These are phyloP conservation scores for Procambarus clarkii DNA, from an alignment of 1,140 invertebrate species.

Conservation along the genomic window DNA sequence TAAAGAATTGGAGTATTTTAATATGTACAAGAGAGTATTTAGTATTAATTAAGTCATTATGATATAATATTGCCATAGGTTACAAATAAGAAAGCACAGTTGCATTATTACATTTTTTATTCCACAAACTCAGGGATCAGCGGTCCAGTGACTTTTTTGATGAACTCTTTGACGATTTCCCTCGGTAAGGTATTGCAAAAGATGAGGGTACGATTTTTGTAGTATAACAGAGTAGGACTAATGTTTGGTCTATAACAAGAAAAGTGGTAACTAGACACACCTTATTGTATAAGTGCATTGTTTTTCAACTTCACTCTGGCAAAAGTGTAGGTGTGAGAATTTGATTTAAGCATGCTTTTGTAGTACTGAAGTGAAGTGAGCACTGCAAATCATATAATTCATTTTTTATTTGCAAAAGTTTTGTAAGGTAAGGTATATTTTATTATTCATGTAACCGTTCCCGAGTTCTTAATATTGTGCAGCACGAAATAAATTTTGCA, in stretches of 20 bases:
- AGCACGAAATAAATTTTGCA: no score
- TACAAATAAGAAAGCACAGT: neutral
- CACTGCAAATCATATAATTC: no score
- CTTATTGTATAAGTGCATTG: neutral
- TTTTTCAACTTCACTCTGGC: neutral
- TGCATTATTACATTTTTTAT: neutral
- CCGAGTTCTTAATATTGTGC: no score
- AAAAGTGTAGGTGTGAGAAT: neutral
- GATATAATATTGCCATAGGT: neutral
- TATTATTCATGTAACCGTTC: no score
- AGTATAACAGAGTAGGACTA: slow-evolving; percentile 8
- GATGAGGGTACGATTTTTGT: neutral
- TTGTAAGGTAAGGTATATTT: no score
- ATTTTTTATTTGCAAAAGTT: no score
- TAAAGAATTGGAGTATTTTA: no score
- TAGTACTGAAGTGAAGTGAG: no score
- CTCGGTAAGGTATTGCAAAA: slow-evolving; percentile 73
- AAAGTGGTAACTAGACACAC: neutral
- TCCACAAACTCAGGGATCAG: slow-evolving; percentile 64
- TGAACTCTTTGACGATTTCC: slow-evolving; percentile 72
- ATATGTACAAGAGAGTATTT: no score
- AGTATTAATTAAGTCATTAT: neutral
- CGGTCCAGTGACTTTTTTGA: slow-evolving; percentile 72
- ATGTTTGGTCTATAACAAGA: neutral
- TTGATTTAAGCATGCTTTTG: no score